Conservation (phyloP, 2,888 invertebrate species). For the Alloscopus bannaensis region DNA sequence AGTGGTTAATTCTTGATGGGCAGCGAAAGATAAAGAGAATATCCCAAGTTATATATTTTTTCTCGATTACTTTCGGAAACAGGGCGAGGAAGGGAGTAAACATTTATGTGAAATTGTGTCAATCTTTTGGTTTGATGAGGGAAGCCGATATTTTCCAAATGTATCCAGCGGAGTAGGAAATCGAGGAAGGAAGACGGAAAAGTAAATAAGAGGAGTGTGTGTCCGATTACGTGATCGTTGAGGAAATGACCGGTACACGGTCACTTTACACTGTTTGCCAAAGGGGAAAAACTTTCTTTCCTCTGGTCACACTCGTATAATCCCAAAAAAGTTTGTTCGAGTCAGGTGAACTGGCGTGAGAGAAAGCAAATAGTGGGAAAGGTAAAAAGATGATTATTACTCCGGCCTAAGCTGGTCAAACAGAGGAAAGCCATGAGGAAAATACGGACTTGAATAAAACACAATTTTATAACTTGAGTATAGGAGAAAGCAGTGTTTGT, state of each 20-base stretch:
- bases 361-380: slow-evolving; percentile 7
- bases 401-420: neutral
- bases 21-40: slow-evolving; percentile 26
- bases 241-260: too few species aligned
- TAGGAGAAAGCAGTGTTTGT: slow-evolving; percentile 38
- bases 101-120: slow-evolving; percentile 6
- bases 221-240: too few species aligned
- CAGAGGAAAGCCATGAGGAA: neutral
- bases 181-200: slow-evolving; percentile 1
- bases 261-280: too few species aligned
- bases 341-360: too few species aligned
- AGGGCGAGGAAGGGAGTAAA: neutral
- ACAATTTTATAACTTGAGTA: neutral
- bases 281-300: too few species aligned
- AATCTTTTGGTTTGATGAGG: neutral
- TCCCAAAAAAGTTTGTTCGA: too few species aligned
- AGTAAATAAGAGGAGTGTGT: neutral
- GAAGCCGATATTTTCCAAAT: slow-evolving; percentile 5
- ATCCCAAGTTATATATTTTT: neutral
- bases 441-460: slow-evolving; percentile 9
- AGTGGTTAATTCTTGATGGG: slow-evolving; percentile 30
- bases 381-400: slow-evolving; percentile 12
- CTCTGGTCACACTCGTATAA: too few species aligned
- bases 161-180: too few species aligned
- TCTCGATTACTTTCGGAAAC: neutral